Percentiles rank a stretch among this genome's conserved stretches.
Conservation (phyloP, 2,797 vertebrate genomes). For the Lepidocolaptes lacrymiger region DNA sequence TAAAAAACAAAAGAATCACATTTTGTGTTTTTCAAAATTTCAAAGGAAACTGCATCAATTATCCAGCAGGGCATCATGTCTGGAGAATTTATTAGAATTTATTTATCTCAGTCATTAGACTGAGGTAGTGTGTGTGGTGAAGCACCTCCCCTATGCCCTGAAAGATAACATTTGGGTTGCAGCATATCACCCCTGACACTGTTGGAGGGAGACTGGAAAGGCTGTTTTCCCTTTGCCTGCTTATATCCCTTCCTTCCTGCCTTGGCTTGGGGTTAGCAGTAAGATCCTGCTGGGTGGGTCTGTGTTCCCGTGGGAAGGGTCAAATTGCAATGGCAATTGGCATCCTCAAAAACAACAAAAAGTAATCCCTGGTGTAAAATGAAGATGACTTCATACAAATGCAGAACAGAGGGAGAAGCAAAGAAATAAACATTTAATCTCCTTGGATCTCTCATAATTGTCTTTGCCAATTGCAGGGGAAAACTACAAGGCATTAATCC, state of each 20-base stretch:
- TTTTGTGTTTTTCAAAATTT: background rate
- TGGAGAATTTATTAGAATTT: background rate
- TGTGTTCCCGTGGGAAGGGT: background rate
- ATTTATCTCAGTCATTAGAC: background rate
- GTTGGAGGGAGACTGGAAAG: background rate
- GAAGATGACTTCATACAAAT: background rate
- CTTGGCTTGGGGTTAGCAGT: rapidly evolving
- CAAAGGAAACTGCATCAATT: background rate
- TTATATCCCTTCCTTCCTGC: background rate
- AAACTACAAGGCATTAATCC: background rate
- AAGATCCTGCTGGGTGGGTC: background rate
- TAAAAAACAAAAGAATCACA: rapidly evolving
- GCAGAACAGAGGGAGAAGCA: background rate
- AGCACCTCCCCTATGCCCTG: rapidly evolving
- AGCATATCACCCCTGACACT: background rate
- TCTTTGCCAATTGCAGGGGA: background rate
- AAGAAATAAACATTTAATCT: background rate
- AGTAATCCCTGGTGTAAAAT: background rate
- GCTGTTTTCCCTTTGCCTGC: background rate
- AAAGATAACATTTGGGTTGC: background rate
- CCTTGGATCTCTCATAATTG: background rate
- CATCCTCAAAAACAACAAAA: background rate
- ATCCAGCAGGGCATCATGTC: rapidly evolving
- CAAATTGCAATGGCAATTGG: rapidly evolving
- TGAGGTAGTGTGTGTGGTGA: background rate